phyloP scores from a whole-genome alignment of 2,888 invertebrate genomes.

The Spisula solida region DNA sequence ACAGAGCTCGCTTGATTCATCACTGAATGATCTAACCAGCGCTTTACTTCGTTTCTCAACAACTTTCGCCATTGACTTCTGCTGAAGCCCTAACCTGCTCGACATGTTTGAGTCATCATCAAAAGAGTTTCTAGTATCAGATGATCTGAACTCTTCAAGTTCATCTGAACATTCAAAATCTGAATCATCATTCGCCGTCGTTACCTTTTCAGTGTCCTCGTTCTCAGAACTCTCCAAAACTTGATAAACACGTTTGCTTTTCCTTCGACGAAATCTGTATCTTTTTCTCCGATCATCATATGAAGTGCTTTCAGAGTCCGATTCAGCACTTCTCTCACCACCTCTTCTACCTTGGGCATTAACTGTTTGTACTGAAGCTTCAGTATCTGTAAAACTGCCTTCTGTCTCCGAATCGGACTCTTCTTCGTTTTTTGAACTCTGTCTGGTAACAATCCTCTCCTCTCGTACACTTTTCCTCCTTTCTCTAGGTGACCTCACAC shows the following conservation, averaged over 20 bases:
- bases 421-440: slow-evolving; percentile 41
- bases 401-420: slow-evolving; percentile 59
- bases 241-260: slow-evolving; percentile 5
- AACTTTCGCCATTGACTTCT: neutral
- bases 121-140: slow-evolving; percentile 16
- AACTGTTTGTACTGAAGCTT: slow-evolving; percentile 4
- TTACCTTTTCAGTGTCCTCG: neutral
- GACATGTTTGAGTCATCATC: slow-evolving; percentile 13
- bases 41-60: slow-evolving; percentile 2
- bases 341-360: neutral
- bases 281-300: slow-evolving; percentile 28
- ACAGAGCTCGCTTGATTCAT: slow-evolving; percentile 9
- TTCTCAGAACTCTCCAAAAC: slow-evolving; percentile 34
- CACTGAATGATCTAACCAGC: slow-evolving; percentile 25
- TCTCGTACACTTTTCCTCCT: slow-evolving; percentile 20
- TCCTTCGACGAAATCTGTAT: slow-evolving; percentile 46
- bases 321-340: slow-evolving; percentile 44
- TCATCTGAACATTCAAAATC: slow-evolving; percentile 28
- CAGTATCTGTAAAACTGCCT: slow-evolving; percentile 51
- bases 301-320: slow-evolving; percentile 50
- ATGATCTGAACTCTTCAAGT: slow-evolving; percentile 5
- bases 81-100: neutral
- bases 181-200: slow-evolving; percentile 5
- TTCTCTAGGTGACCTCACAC: slow-evolving; percentile 13
- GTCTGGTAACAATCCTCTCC: slow-evolving; percentile 28